Percentiles rank a stretch among this genome's conserved stretches.
phyloP scores from a whole-genome alignment of 2,888 invertebrate genomes.

The Myopa tessellatipennis region DNA sequence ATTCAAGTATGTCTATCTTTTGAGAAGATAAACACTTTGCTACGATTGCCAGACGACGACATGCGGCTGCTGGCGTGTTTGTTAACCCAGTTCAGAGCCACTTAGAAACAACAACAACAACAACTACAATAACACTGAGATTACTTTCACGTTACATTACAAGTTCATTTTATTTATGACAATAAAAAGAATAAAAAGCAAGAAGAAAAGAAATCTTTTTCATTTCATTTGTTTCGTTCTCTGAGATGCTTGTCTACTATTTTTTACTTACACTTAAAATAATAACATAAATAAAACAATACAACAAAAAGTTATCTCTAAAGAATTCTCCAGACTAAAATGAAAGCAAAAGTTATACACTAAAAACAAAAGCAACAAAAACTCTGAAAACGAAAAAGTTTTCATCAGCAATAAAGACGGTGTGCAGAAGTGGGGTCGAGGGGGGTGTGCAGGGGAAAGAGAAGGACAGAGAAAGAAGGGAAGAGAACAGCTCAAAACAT shows the following conservation, averaged over 20 bases:
- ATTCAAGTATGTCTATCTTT: no score
- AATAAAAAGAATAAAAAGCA: slow-evolving; percentile 42
- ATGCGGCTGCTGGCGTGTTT: no score
- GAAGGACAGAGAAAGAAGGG: slow-evolving; percentile 13
- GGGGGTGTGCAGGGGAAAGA: no score
- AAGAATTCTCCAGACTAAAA: slow-evolving; percentile 56
- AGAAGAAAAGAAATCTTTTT: no score
- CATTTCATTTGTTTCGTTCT: neutral
- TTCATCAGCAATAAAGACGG: no score
- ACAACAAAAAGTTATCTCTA: neutral
- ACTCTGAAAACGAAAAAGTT: neutral
- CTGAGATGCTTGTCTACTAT: neutral
- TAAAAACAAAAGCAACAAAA: slow-evolving; percentile 22
- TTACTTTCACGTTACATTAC: no score
- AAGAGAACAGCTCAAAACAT: slow-evolving; percentile 23
- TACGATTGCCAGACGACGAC: no score
- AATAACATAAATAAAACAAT: slow-evolving; percentile 27
- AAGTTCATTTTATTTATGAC: slow-evolving; percentile 60
- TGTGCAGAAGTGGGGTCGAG: no score
- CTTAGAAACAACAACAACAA: no score
- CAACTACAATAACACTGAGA: no score
- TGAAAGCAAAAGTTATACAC: slow-evolving; percentile 63
- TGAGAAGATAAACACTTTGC: no score
- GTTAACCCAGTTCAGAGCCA: no score
- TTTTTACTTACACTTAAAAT: slow-evolving; percentile 11